Conservation (phyloP, 2,888 invertebrate genomes). For the Rhaphigaster nebulosa region DNA sequence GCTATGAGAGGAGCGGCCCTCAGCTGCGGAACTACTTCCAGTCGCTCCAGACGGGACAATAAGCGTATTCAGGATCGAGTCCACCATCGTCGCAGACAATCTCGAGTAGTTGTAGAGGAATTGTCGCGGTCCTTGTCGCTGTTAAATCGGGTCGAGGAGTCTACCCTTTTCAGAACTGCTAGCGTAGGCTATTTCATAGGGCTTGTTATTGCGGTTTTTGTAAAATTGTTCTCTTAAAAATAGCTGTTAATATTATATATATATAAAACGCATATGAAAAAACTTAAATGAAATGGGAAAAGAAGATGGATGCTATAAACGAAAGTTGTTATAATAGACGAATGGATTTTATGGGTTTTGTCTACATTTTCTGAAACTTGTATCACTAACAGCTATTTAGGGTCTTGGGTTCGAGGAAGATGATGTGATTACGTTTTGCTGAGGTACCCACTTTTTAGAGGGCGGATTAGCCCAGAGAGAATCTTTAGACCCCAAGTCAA, state of each 20-base stretch:
- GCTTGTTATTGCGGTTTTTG: background rate
- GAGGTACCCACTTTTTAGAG: no score
- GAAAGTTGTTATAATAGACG: no score
- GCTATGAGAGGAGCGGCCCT: background rate
- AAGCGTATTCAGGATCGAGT: background rate
- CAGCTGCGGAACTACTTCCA: background rate
- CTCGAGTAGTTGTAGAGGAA: background rate
- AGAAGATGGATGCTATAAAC: no score
- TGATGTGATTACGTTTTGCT: no score
- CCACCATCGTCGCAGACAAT: background rate
- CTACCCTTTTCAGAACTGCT: background rate
- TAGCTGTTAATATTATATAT: background rate
- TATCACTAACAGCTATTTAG: no score
- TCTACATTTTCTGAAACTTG: no score
- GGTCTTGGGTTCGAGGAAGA: no score
- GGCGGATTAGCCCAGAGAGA: no score
- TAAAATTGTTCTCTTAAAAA: background rate
- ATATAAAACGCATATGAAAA: no score
- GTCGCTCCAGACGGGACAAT: background rate
- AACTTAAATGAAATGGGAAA: no score
- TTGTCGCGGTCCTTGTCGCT: background rate
- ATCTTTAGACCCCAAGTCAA: no score
- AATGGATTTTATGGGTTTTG: no score
- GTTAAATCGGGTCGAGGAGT: slow-evolving; percentile 4
- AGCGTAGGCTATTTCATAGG: background rate